Evolutionary conservation across 2,113 vertebrate species (phyloP).

Genomic region (Gadus macrocephalus): DNA sequence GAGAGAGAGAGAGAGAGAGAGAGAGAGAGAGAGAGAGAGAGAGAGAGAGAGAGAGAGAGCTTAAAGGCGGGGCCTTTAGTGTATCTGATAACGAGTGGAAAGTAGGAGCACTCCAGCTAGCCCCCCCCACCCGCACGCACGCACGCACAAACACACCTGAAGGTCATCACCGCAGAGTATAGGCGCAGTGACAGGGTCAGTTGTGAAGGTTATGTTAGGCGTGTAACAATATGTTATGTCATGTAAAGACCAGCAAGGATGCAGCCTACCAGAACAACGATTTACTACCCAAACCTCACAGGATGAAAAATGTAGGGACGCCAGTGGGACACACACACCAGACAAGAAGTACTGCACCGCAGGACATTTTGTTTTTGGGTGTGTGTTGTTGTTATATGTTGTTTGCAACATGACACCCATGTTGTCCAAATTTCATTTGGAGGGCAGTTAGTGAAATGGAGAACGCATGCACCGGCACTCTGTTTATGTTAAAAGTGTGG

Average conservation of each 20-base stretch:
- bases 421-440: too few relatives aligned
- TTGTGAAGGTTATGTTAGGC: constrained; percentile 5
- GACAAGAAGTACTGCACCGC: too few relatives aligned
- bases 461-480: too few relatives aligned
- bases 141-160: constrained; percentile 11
- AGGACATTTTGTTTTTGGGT: too few relatives aligned
- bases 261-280: background rate
- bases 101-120: constrained; percentile 27
- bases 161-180: background rate
- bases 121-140: background rate
- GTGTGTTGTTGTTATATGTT: too few relatives aligned
- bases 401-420: too few relatives aligned
- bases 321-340: background rate
- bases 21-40: background rate
- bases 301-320: too few relatives aligned
- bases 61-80: constrained; percentile 28
- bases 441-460: too few relatives aligned
- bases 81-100: constrained; percentile 57
- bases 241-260: too few relatives aligned
- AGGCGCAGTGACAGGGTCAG: constrained; percentile 15
- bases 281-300: too few relatives aligned
- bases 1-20: background rate
- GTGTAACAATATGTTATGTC: too few relatives aligned
- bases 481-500: too few relatives aligned
- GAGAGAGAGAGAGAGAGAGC: constrained; percentile 23